A percentile compares a stretch with the other conserved stretches of the same genome.
These are phyloP conservation scores for Delichon dasypus DNA, from an alignment of 2,797 vertebrate species.

Conservation along the genomic window DNA sequence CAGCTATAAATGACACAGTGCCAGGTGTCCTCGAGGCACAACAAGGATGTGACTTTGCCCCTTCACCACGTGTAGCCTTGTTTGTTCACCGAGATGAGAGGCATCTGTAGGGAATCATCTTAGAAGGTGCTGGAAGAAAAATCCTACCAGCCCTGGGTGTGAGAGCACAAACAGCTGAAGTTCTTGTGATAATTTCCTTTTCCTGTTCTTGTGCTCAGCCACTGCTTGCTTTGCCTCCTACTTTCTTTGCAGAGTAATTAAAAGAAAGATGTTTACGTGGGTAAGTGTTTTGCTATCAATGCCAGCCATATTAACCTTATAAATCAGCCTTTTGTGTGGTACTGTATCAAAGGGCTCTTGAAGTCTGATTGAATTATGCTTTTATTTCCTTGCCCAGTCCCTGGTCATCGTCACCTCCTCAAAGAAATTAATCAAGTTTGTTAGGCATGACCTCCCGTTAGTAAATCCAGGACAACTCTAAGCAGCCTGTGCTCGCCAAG, in stretches of 20 bases:
- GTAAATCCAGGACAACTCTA: slow-evolving; percentile 34
- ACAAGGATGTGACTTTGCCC: background rate
- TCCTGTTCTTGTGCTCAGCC: background rate
- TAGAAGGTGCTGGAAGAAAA: background rate
- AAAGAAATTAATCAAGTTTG: slow-evolving; percentile 62
- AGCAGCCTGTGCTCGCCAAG: background rate
- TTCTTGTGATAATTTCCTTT: background rate
- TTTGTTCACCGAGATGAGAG: background rate
- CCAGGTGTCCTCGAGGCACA: background rate
- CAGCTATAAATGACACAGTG: accelerated
- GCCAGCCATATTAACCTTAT: slow-evolving; percentile 49
- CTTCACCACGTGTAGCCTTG: background rate
- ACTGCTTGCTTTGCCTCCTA: background rate
- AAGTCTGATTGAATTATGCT: slow-evolving; percentile 63
- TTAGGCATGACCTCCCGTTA: slow-evolving; percentile 53
- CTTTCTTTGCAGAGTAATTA: slow-evolving; percentile 23
- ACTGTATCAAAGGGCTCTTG: slow-evolving; percentile 61
- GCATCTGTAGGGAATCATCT: background rate
- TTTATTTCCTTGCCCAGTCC: slow-evolving; percentile 36
- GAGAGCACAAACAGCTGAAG: background rate
- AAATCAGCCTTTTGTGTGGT: slow-evolving; percentile 63
- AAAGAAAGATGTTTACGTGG: slow-evolving; percentile 42
- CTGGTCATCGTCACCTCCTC: slow-evolving; percentile 55
- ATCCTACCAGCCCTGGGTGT: too few relatives aligned
- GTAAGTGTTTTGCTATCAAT: slow-evolving; percentile 43